Conservation (phyloP, 30 jellyfish, hydroid and myxozoan species). For the Catostylus mosaicus region DNA sequence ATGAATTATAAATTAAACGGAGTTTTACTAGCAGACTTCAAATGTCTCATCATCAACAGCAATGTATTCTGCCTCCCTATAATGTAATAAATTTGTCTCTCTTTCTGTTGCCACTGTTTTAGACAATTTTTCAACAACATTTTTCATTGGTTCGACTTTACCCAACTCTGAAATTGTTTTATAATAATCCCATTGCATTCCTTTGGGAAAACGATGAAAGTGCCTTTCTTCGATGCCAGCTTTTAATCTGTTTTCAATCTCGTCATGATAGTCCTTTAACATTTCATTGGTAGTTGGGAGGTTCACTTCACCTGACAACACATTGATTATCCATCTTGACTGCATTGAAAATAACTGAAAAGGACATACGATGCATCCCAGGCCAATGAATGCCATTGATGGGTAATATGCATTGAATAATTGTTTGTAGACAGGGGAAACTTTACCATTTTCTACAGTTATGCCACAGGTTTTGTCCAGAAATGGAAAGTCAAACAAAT, state of each 20-base stretch:
- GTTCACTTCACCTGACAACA: conserved; percentile 36
- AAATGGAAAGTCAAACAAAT: conserved; percentile 75
- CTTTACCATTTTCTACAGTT: conserved; percentile 40
- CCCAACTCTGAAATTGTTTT: conserved; percentile 29
- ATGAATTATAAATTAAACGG: no score
- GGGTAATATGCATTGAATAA: conserved; percentile 70
- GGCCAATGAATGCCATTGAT: conserved; percentile 77
- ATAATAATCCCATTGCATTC: conserved; percentile 70
- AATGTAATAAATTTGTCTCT: conserved; percentile 11
- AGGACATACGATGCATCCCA: conserved; percentile 60
- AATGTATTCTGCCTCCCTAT: conserved; percentile 40
- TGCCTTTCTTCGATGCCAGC: conserved; percentile 60
- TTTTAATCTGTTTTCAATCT: conserved; percentile 7
- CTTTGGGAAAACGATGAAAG: conserved; percentile 57
- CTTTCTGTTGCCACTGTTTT: conserved; percentile 14
- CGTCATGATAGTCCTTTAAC: conserved; percentile 42
- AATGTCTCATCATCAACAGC: conserved; percentile 41
- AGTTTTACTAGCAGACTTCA: no score
- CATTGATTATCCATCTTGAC: conserved; percentile 62
- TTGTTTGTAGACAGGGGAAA: conserved; percentile 80
- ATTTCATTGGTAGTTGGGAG: conserved; percentile 69
- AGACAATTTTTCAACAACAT: conserved; percentile 22
- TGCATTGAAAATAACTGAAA: conserved; percentile 69
- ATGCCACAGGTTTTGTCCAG: conserved; percentile 56
- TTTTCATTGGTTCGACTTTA: conserved; percentile 37